Evolutionary conservation across 2,888 invertebrate genomes (phyloP).

Genomic region (Ernsta delagoae): DNA sequence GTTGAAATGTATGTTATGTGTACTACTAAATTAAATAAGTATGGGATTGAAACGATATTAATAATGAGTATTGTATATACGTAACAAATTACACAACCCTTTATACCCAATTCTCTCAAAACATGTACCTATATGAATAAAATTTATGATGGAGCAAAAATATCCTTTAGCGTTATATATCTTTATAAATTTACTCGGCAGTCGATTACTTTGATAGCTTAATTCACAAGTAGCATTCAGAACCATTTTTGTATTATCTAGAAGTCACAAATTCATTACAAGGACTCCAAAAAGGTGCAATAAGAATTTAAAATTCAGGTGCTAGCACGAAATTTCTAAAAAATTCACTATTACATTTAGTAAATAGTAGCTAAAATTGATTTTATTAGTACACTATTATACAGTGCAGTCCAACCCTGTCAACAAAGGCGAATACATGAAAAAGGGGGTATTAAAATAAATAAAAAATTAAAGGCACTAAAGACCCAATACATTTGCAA

Average conservation of each 20-base stretch:
- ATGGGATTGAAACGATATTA: slow-evolving; percentile 57
- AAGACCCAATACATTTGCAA: not conserved
- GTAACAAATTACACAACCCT: slow-evolving; percentile 82
- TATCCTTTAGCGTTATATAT: slow-evolving; percentile 50
- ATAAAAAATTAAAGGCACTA: slow-evolving; percentile 46
- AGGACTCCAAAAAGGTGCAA: slow-evolving; percentile 69
- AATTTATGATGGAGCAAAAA: slow-evolving; percentile 58
- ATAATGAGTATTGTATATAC: slow-evolving; percentile 71
- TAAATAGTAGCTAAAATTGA: slow-evolving; percentile 73
- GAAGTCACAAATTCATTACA: slow-evolving; percentile 55
- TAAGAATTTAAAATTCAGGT: slow-evolving; percentile 69
- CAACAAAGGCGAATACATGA: slow-evolving; percentile 74
- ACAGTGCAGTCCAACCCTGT: slow-evolving; percentile 80
- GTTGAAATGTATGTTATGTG: slow-evolving; percentile 46
- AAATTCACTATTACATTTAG: slow-evolving; percentile 72
- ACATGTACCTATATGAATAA: slow-evolving; percentile 58
- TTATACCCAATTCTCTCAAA: slow-evolving; percentile 71
- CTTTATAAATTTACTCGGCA: slow-evolving; percentile 45
- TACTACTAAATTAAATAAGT: slow-evolving; percentile 50
- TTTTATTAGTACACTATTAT: slow-evolving; percentile 68
- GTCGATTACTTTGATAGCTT: slow-evolving; percentile 46
- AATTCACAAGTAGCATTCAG: slow-evolving; percentile 49
- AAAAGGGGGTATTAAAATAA: slow-evolving; percentile 39
- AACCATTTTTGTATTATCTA: slow-evolving; percentile 50
- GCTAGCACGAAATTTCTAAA: slow-evolving; percentile 71